A percentile compares a stretch with the other conserved stretches of the same genome.
Evolutionary conservation across 2,888 invertebrate species (phyloP).

Genomic region (Glaucopsyche alexis): DNA sequence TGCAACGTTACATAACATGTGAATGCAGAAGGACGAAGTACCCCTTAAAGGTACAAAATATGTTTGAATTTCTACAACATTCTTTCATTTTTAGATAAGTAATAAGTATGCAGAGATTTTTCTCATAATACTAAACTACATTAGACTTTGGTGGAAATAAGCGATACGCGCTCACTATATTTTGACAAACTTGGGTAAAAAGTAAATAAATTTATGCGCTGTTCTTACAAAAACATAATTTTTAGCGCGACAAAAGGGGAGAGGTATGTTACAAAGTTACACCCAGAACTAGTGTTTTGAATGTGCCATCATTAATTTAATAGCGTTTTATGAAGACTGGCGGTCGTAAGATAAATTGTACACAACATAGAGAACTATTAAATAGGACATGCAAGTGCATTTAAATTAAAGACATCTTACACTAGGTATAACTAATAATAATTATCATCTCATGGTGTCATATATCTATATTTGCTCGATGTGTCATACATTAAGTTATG

Average conservation of each 20-base stretch:
- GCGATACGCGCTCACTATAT: background rate
- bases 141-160: background rate
- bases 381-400: constrained; percentile 21
- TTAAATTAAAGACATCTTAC: constrained; percentile 8
- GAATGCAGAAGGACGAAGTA: no score
- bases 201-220: background rate
- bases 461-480: no score
- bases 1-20: no score
- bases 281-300: background rate
- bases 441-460: background rate
- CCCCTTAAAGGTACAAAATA: no score
- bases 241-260: background rate
- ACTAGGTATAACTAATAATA: background rate
- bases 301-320: background rate
- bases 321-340: constrained; percentile 18
- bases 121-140: no score
- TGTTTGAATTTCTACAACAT: no score
- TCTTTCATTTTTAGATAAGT: no score
- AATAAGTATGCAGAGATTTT: no score
- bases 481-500: no score
- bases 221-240: background rate
- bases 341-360: background rate
- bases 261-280: background rate
- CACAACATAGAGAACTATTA: background rate
- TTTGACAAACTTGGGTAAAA: background rate